phyloP scores from a whole-genome alignment of 2,888 invertebrate genomes.

The Agrochola litura region DNA sequence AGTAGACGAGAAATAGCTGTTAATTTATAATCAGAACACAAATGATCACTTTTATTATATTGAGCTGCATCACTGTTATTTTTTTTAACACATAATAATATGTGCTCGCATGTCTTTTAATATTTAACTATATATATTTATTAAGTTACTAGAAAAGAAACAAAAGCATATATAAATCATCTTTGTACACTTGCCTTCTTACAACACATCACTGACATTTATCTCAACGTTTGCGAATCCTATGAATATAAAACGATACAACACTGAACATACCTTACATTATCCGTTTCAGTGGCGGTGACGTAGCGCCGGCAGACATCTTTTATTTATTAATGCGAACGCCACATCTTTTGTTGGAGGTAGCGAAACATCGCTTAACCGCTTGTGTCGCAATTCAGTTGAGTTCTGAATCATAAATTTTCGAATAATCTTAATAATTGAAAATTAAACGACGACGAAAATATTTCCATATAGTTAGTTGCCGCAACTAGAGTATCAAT shows the following conservation, averaged over 20 bases:
- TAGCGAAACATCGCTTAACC: constrained; percentile 8
- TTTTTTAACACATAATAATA: not conserved
- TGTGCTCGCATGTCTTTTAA: not conserved
- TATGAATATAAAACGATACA: constrained; percentile 52
- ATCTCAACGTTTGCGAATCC: constrained; percentile 28
- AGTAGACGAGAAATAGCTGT: not conserved
- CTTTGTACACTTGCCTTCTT: not conserved
- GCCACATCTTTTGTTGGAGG: constrained; percentile 37
- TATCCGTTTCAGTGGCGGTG: constrained; percentile 38
- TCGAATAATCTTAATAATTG: too few relatives aligned
- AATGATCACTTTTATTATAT: not conserved
- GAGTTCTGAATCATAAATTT: not conserved
- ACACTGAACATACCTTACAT: constrained; percentile 42
- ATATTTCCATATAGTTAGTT: not conserved
- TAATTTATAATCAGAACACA: not conserved
- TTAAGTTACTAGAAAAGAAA: too few relatives aligned
- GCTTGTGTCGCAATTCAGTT: not conserved
- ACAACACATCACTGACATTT: constrained; percentile 26
- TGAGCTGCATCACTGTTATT: not conserved
- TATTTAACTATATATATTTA: not conserved
- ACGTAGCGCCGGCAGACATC: constrained; percentile 31
- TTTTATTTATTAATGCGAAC: constrained; percentile 53
- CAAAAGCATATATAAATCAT: not conserved
- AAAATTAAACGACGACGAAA: too few relatives aligned
- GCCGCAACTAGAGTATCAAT: not conserved